These are phyloP conservation scores for Brachypteracias leptosomus DNA, from an alignment of 2,113 vertebrate genomes.

Conservation along the genomic window DNA sequence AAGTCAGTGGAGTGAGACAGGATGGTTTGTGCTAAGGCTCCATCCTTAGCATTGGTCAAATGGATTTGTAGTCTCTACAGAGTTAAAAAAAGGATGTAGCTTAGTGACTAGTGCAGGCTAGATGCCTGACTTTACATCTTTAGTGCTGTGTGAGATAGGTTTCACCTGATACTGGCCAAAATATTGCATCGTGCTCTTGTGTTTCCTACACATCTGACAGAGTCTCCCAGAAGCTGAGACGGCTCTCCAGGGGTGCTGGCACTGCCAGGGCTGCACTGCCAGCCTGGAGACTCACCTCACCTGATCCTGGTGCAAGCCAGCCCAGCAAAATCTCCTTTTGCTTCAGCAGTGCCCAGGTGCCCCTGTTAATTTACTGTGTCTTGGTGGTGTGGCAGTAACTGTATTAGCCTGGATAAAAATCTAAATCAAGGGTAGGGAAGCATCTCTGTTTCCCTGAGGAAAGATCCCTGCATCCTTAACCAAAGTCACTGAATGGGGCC, in stretches of 20 bases:
- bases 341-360: fast-evolving
- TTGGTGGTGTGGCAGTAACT: too few relatives aligned
- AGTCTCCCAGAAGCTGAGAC: not conserved
- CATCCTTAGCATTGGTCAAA: slow-evolving; percentile 14
- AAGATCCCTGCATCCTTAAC: not conserved
- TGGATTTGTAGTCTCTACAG: not conserved
- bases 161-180: not conserved
- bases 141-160: not conserved
- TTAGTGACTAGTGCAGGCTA: not conserved
- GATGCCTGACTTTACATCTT: not conserved
- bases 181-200: not conserved
- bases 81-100: not conserved
- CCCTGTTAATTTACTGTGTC: not conserved
- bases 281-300: not conserved
- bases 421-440: not conserved
- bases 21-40: not conserved
- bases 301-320: not conserved
- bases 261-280: fast-evolving
- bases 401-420: not conserved
- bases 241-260: not conserved
- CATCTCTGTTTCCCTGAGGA: not conserved
- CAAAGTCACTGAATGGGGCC: not conserved
- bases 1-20: slow-evolving; percentile 38
- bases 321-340: not conserved
- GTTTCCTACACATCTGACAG: not conserved